These are phyloP conservation scores for Propithecus deckenii DNA, from an alignment of 2,797 vertebrate genomes.

Conservation along the genomic window DNA sequence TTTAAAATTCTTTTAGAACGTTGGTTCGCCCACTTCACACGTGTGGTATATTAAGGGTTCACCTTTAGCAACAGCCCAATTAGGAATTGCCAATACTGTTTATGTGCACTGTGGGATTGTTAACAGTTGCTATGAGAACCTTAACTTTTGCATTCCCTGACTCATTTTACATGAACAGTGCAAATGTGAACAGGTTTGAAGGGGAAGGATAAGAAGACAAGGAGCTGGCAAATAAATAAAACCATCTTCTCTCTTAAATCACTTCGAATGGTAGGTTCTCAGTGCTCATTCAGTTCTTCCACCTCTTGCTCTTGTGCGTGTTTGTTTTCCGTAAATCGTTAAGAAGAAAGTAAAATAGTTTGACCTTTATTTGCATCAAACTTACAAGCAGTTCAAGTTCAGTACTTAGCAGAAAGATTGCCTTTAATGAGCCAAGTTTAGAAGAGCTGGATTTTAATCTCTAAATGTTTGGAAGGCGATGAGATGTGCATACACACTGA, in stretches of 20 bases:
- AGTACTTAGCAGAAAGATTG: conserved; percentile 65
- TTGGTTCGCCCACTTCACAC: conserved; percentile 61
- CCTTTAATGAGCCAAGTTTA: conserved; percentile 67
- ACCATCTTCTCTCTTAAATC: not conserved
- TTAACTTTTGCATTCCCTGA: conserved; percentile 62
- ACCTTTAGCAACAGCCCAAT: conserved; percentile 69
- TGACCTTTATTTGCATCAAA: conserved; percentile 72
- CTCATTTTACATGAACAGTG: conserved; percentile 63
- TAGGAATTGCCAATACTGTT: conserved; percentile 59
- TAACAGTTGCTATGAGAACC: conserved; percentile 68
- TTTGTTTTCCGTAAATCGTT: conserved; percentile 51
- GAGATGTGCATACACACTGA: not conserved
- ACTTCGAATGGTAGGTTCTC: not conserved
- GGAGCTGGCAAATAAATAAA: not conserved
- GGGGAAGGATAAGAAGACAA: not conserved
- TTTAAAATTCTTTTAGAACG: conserved; percentile 22
- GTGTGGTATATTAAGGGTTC: conserved; percentile 65
- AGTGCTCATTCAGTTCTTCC: not conserved
- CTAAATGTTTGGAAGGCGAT: conserved; percentile 50
- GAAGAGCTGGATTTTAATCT: conserved; percentile 61
- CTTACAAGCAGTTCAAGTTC: conserved; percentile 69
- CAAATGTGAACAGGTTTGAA: conserved; percentile 34
- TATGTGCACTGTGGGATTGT: not conserved
- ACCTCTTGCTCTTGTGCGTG: not conserved
- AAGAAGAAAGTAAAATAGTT: conserved; percentile 49